These are phyloP conservation scores for Mastigias papua DNA, from an alignment of 30 jellyfish, hydroid and myxozoan species.

Conservation along the genomic window DNA sequence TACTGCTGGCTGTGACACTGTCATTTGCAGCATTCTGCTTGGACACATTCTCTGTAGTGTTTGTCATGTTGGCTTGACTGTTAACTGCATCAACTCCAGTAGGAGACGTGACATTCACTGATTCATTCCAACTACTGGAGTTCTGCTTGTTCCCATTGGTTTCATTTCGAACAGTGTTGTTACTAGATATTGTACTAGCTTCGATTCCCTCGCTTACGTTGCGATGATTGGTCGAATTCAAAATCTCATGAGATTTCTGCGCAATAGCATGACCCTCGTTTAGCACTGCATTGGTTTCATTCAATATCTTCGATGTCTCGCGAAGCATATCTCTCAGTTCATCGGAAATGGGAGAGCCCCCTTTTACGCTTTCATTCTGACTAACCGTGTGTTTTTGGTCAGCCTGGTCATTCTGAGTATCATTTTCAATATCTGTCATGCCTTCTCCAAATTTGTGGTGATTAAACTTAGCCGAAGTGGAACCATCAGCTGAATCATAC, in stretches of 20 bases:
- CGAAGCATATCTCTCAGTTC: conserved; percentile 68
- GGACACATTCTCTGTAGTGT: neutral
- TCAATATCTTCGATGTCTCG: conserved; percentile 61
- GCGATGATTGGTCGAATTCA: conserved; percentile 10
- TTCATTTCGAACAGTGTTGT: conserved; percentile 6
- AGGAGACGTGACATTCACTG: no score
- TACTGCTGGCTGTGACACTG: neutral
- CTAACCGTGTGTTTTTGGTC: conserved; percentile 33
- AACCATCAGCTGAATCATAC: conserved; percentile 42
- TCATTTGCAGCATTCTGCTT: neutral
- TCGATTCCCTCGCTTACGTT: conserved; percentile 21
- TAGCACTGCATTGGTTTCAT: conserved; percentile 59
- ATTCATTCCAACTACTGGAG: neutral
- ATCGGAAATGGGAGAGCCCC: conserved; percentile 16
- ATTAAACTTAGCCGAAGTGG: neutral
- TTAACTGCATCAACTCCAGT: neutral
- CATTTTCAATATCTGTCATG: neutral
- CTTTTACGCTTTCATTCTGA: neutral
- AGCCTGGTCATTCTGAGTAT: neutral
- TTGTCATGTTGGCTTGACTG: neutral
- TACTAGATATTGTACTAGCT: conserved; percentile 12
- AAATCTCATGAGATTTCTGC: conserved; percentile 40
- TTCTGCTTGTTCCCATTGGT: neutral
- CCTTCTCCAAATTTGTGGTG: conserved; percentile 3
- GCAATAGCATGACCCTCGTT: conserved; percentile 49